Evolutionary conservation across 2,888 invertebrate genomes (phyloP), one percentile per base, ranked within the genome.

Genomic region (Gari tellinella): DNA sequence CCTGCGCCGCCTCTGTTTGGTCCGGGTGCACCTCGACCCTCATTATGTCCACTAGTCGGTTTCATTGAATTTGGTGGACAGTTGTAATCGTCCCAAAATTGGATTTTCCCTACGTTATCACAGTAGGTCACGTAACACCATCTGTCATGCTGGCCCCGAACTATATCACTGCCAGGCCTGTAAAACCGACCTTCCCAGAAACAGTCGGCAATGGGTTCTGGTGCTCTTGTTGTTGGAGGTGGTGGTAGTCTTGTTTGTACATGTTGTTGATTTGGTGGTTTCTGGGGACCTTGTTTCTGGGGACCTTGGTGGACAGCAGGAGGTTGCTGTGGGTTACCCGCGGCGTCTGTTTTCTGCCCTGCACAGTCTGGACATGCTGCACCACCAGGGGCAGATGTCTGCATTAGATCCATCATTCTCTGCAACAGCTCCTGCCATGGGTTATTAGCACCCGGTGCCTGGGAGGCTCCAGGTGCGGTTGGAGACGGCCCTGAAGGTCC

Each of bases 111-210:
- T 25, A 53, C 17, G 10, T 66, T 61, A 57, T 78, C 73, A 53
- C 78, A 78, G 45, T 78, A 78, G 1, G 78, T 78, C 1, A 78
- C 78, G 46, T 78, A 78, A 41, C 78, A 78, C 78, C 78, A 78
- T 15, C 73, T 58, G 40, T 78, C 78, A 40, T 78, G 78, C 53
- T 78, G 78, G 12, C 78, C 78, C n/a, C 78, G 38, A 5, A 78
- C 67, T 46, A 78, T 78, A 31, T 78, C 78, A 57, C 70, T 78
- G 15, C 78, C 73, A 4, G 78, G 78, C 38, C 63, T 41, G 55
- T 78, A 78, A 55, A 67, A 78, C 12, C 53, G 46, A 3, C 65
- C 64, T 37, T 78, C 78, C 64, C 67, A 78, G 70, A 70, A 78
- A 64, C 78, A 78, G 45, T 78, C 73, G 31, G 69, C 55, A 23